phyloP scores from a whole-genome alignment of 2,797 vertebrate genomes.

The Anguilla obscura region DNA sequence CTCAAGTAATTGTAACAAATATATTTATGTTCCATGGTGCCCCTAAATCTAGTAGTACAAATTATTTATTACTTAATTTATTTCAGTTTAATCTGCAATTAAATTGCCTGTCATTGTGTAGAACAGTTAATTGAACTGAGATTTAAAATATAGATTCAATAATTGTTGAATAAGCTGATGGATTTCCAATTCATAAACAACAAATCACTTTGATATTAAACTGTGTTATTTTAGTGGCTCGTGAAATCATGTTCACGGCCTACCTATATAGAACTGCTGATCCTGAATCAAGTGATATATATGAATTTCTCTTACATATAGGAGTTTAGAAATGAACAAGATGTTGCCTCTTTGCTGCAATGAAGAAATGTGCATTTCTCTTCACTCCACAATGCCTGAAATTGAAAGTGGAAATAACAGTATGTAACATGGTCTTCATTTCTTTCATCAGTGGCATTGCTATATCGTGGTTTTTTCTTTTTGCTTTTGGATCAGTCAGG shows the following conservation, averaged over 20 bases:
- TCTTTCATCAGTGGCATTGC: background rate
- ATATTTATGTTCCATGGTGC: too few species aligned
- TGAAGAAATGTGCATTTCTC: background rate
- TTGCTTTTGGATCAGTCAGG: background rate
- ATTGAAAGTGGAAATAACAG: background rate
- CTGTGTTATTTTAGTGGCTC: too few species aligned
- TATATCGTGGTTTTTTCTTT: background rate
- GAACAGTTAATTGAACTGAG: background rate
- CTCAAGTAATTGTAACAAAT: too few species aligned
- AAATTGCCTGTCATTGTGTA: constrained; percentile 1
- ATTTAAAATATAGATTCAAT: background rate
- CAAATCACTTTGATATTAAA: too few species aligned
- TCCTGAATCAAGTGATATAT: too few species aligned
- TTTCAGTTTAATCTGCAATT: background rate
- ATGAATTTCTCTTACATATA: background rate
- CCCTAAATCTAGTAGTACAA: too few species aligned
- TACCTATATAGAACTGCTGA: too few species aligned
- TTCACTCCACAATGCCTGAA: background rate
- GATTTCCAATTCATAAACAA: too few species aligned
- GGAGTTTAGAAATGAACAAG: background rate
- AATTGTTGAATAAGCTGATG: too few species aligned
- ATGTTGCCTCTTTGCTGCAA: background rate
- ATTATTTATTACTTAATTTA: background rate
- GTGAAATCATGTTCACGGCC: too few species aligned
- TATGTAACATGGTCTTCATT: background rate